Evolutionary conservation across 1,140 invertebrate species (phyloP), one percentile per base, ranked within the genome.

Genomic region (Heliconius hewitsoni): DNA sequence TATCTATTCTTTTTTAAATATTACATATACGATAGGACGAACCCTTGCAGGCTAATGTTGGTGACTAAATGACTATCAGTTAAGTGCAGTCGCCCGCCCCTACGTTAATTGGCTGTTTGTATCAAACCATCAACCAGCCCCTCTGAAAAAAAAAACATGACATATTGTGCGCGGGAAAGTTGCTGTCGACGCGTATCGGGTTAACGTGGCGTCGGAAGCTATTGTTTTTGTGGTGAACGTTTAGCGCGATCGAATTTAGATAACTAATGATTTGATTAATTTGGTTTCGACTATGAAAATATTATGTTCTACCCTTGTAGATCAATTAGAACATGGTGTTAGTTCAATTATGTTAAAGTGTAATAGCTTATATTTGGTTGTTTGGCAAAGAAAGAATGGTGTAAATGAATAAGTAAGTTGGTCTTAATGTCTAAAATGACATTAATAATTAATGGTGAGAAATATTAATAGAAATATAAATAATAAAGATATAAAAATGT

Each of bases 51-150:
- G 83, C 85, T 86, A 86, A 84, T 90, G 87, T 84, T 89, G 85
- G 85, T 93, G 86, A 92, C 92, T 93, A 92, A 93, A 93, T 87
- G 86, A 81, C 90, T 92, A 92, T 91, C 90, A 86, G 77, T 84
- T 84, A 87, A 90, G 89, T 92, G 86, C 88, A 93, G 81, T 84
- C 79, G 86, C 87, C 89, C 90, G 88, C 90, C 91, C 91, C 91
- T 85, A 82, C 85, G 86, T 86, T 94, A 94, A 94, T 94, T 93
- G 93, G 91, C 84, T 94, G 91, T 94, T 94, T 94, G 91, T 92
- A 93, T 90, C 91, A 89, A 91, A 89, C 89, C 91, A 92, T 89
- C 91, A 90, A 93, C 91, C 90, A 93, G 89, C 91, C 91, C 92
- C 90, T 91, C 89, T 86, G 77, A 91, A 94, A 93, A 91, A 52